Evolutionary conservation across 2,888 invertebrate genomes (phyloP), one percentile per base, ranked within the genome.

Genomic region (Philopedon plagiatum): DNA sequence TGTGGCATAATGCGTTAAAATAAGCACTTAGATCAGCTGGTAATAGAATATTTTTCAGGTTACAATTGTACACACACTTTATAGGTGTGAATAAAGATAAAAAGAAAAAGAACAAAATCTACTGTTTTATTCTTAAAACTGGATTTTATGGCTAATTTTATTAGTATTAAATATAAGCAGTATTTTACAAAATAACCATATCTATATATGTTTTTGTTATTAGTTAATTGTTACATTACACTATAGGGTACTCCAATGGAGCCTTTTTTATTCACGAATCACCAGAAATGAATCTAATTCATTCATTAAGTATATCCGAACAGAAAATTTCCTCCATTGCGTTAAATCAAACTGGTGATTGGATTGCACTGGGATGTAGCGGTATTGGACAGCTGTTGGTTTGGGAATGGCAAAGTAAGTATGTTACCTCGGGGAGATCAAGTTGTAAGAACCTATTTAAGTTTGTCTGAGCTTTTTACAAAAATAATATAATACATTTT

Each of bases 321-420:
- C 92, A 96, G 81, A 86, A 89, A 71, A 94, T 99, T 65, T 91
- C 93, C 32, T 90, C 96, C 0, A 90, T 98, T 0, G 87, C 92
- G 0, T 89, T 99, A 76, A 99, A 98, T 80, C 83, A 87, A 4
- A 92, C 92, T 0, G 99, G 98, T 0, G 98, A 99, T 82, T 99
- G 99, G 99, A 92, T 99, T 76, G 98, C 96, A 0, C 86, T 99
- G 41, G 99, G 95, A 0, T 96, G 97, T 79, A 90, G 93, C 0
- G 90, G 91, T 61, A 88, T 94, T n/a, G 98, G 98, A 0, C 98
- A 99, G 83, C 87, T 99, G 57, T 86, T 99, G 18, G 99, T 99
- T 0, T 99, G 99, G 98, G 99, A 99, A 86, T 99, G 99, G 99
- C 97, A 98, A 87, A 98, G 98, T 89, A 81, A 68, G 76, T 54